Conservation (phyloP, 2,797 vertebrate genomes). For the Nannoperca obscura region DNA sequence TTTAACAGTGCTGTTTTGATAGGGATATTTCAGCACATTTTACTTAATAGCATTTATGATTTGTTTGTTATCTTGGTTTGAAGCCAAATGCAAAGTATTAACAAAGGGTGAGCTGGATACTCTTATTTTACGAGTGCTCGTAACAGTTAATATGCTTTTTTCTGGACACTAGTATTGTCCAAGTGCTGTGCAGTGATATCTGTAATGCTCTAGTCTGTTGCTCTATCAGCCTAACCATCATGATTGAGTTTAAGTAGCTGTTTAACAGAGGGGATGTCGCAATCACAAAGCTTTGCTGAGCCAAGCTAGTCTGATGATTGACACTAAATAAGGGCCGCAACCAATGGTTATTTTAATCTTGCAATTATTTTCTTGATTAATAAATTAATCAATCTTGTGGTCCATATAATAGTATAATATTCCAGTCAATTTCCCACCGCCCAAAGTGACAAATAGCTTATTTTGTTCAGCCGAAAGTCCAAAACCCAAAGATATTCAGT, state of each 20-base stretch:
- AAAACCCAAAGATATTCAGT: neutral
- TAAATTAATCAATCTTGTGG: neutral
- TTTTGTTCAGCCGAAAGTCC: neutral
- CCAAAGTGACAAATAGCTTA: neutral
- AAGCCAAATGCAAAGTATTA: constrained; percentile 23
- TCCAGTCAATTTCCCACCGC: neutral
- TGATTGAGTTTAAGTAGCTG: constrained; percentile 8
- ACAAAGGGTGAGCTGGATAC: constrained; percentile 5
- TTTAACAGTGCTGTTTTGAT: constrained; percentile 32
- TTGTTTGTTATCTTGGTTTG: constrained; percentile 29
- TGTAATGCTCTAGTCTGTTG: neutral
- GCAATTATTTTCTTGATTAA: constrained; percentile 3
- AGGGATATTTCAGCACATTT: constrained; percentile 30
- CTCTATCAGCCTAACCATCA: neutral
- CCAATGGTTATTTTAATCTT: neutral
- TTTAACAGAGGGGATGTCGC: neutral
- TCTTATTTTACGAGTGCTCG: constrained; percentile 21
- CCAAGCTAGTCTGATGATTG: neutral
- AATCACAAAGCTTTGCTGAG: neutral
- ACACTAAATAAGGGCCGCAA: neutral
- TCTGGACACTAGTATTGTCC: constrained; percentile 17
- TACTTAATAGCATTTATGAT: constrained; percentile 9
- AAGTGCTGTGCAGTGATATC: constrained; percentile 2
- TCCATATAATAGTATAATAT: neutral
- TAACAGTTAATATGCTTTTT: constrained; percentile 33